Evolutionary conservation across 2,113 vertebrate genomes (phyloP).

Genomic region (Pedetes capensis): DNA sequence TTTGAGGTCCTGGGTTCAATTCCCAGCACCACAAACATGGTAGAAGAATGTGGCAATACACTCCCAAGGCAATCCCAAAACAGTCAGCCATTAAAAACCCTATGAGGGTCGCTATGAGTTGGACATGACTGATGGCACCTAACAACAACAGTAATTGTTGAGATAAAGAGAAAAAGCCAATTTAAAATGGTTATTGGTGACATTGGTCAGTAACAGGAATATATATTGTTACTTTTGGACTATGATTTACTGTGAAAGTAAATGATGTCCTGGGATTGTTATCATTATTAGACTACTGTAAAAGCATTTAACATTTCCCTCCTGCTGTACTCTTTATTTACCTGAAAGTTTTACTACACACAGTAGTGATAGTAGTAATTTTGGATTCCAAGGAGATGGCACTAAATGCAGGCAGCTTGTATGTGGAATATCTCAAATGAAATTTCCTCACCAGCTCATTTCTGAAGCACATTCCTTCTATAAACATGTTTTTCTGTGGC

Average conservation of each 20-base stretch:
- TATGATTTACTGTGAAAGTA: neutral
- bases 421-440: conserved; percentile 48
- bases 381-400: conserved; percentile 61
- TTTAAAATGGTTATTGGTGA: neutral
- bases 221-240: neutral
- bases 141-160: no score
- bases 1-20: no score
- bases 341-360: conserved; percentile 61
- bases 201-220: neutral
- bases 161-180: neutral
- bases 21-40: no score
- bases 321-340: conserved; percentile 68
- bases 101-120: no score
- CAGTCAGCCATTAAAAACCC: no score
- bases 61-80: no score
- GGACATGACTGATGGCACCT: no score
- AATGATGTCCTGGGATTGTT: conserved; percentile 57
- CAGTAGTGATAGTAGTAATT: conserved; percentile 72
- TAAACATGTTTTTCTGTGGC: conserved; percentile 20
- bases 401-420: conserved; percentile 43
- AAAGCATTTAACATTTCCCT: conserved; percentile 73
- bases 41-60: no score
- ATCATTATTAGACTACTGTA: conserved; percentile 67
- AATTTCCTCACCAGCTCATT: neutral
- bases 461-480: conserved; percentile 64